phyloP scores from a whole-genome alignment of 1,140 invertebrate genomes.

The Macrobrachium rosenbergii region DNA sequence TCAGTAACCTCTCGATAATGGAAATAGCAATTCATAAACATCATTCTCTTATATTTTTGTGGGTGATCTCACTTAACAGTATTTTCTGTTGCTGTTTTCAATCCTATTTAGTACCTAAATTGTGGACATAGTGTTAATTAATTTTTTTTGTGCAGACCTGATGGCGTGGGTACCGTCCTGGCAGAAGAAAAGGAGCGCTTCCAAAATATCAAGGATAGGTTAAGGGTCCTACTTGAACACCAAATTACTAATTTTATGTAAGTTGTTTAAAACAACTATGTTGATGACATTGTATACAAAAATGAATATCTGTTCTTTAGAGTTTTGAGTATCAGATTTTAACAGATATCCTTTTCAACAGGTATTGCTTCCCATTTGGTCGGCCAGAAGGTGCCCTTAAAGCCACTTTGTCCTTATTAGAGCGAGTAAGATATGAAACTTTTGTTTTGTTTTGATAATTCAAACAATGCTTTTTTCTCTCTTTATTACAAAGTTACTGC shows the following conservation, averaged over 20 bases:
- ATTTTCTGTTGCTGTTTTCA: neutral
- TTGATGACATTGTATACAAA: no score
- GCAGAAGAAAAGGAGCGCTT: conserved; percentile 98
- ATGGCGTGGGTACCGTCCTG: conserved; percentile 97
- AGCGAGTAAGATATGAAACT: conserved; percentile 78
- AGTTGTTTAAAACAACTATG: conserved; percentile 27
- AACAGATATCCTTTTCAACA: conserved; percentile 67
- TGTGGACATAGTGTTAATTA: neutral
- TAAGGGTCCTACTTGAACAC: conserved; percentile 93
- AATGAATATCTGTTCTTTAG: no score
- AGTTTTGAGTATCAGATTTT: no score
- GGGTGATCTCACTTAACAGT: neutral
- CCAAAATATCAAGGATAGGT: conserved; percentile 95
- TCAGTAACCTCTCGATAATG: no score
- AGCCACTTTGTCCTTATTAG: conserved; percentile 94
- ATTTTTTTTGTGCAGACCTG: conserved; percentile 79
- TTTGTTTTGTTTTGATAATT: neutral
- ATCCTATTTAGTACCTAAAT: conserved; percentile 2
- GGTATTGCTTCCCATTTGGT: conserved; percentile 98
- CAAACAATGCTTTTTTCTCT: neutral
- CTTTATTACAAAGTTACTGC: neutral
- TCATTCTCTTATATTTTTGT: no score
- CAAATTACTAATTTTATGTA: conserved; percentile 99
- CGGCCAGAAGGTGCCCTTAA: conserved; percentile 97
- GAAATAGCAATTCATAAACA: no score